Percentiles rank a stretch among this genome's conserved stretches.
Conservation (phyloP, 2,888 invertebrate species). For the Electrophaes corylata region DNA sequence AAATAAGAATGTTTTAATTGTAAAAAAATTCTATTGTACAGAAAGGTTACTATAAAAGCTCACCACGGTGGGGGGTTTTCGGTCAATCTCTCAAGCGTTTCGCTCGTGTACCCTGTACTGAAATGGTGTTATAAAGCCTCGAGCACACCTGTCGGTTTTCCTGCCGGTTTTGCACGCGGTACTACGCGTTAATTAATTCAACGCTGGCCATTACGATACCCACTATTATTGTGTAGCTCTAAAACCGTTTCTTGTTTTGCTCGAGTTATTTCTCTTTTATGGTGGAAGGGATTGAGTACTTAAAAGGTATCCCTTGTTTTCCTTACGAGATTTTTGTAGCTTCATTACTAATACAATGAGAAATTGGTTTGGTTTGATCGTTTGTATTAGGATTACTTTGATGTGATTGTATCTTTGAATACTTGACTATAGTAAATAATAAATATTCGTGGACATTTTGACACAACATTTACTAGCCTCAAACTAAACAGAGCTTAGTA, state of each 20-base stretch:
- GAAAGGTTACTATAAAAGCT: slow-evolving; percentile 6
- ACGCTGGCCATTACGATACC: slow-evolving; percentile 65
- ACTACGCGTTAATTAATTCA: slow-evolving; percentile 76
- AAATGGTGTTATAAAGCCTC: slow-evolving; percentile 72
- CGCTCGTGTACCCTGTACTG: slow-evolving; percentile 58
- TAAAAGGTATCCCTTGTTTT: slow-evolving; percentile 45
- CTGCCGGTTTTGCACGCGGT: slow-evolving; percentile 46
- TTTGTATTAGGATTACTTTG: slow-evolving; percentile 32
- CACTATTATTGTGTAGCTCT: slow-evolving; percentile 59
- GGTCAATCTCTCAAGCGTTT: slow-evolving; percentile 67
- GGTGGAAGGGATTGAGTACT: slow-evolving; percentile 51
- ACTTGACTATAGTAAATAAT: too few species aligned
- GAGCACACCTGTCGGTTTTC: slow-evolving; percentile 59
- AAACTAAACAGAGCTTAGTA: too few species aligned
- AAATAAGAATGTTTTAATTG: slow-evolving; percentile 23
- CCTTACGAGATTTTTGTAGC: slow-evolving; percentile 42
- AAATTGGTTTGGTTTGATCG: slow-evolving; percentile 31
- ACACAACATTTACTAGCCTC: too few species aligned
- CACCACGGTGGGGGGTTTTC: slow-evolving; percentile 37
- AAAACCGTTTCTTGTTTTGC: slow-evolving; percentile 57
- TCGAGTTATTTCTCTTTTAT: slow-evolving; percentile 57
- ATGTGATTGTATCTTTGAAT: slow-evolving; percentile 8
- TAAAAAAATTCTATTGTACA: slow-evolving; percentile 40
- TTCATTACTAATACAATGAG: slow-evolving; percentile 37
- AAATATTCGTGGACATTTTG: too few species aligned